Percentiles rank a stretch among this genome's conserved stretches.
Evolutionary conservation across 2,888 invertebrate genomes (phyloP).

Genomic region (Euclidia mi): DNA sequence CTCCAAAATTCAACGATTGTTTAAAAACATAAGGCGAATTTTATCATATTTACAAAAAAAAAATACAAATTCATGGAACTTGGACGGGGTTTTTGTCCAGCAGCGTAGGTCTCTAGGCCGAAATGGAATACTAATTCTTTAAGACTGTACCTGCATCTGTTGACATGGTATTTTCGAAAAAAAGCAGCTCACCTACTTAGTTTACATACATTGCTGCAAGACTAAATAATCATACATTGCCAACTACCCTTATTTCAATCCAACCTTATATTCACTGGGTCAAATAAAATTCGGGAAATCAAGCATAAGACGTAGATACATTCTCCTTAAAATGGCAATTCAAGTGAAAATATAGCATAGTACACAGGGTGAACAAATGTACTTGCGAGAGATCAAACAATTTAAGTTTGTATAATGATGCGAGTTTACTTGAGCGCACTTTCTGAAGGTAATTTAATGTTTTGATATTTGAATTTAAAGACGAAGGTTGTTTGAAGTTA

Average conservation of each 20-base stretch:
- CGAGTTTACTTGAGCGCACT: neutral
- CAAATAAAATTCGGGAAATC: conserved; percentile 47
- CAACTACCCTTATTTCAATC: conserved; percentile 40
- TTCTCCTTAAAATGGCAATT: conserved; percentile 28
- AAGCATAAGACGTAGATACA: conserved; percentile 26
- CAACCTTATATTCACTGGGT: conserved; percentile 52
- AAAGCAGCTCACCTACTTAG: no score
- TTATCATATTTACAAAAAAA: no score
- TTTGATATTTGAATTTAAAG: conserved; percentile 7
- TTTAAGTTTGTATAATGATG: conserved; percentile 8
- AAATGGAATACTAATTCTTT: no score
- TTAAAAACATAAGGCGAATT: no score
- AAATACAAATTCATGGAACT: no score
- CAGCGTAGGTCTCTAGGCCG: no score
- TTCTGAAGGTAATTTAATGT: neutral
- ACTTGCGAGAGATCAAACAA: conserved; percentile 23
- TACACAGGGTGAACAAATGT: conserved; percentile 29
- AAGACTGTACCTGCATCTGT: no score
- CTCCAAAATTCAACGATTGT: no score
- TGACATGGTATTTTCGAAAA: no score
- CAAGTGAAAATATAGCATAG: conserved; percentile 22
- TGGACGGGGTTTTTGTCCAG: no score
- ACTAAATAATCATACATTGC: conserved; percentile 31
- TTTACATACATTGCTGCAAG: no score
- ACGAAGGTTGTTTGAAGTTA: neutral